A percentile compares a stretch with the other conserved stretches of the same genome.
These are phyloP conservation scores for Hydraecia micacea DNA, from an alignment of 2,888 invertebrate species.

Conservation along the genomic window DNA sequence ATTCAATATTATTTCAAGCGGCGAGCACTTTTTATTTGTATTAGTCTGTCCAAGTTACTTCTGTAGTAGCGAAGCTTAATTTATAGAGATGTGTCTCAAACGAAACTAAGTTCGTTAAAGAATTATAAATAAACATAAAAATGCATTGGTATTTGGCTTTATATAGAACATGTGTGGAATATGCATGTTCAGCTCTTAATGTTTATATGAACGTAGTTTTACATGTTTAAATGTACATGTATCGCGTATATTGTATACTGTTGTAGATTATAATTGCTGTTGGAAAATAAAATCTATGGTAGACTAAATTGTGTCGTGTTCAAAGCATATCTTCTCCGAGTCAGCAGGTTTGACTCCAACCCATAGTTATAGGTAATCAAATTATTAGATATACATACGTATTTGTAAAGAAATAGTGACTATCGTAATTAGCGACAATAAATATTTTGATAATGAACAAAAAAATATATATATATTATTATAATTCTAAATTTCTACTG, in stretches of 20 bases:
- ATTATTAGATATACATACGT: slow-evolving; percentile 67
- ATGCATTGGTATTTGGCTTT: slow-evolving; percentile 91
- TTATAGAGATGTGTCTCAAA: slow-evolving; percentile 67
- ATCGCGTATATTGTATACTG: slow-evolving; percentile 79
- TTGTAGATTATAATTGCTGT: slow-evolving; percentile 82
- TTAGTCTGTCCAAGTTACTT: slow-evolving; percentile 55
- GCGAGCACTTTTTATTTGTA: slow-evolving; percentile 51
- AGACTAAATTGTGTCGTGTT: slow-evolving; percentile 84
- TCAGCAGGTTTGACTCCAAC: slow-evolving; percentile 76
- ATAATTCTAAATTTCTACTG: slow-evolving; percentile 71
- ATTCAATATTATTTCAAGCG: slow-evolving; percentile 37
- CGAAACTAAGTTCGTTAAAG: slow-evolving; percentile 66
- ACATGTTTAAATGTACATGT: slow-evolving; percentile 76
- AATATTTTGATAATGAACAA: slow-evolving; percentile 80
- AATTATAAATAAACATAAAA: slow-evolving; percentile 86
- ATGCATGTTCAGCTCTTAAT: slow-evolving; percentile 88
- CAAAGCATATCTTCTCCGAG: slow-evolving; percentile 82
- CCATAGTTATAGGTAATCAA: slow-evolving; percentile 63
- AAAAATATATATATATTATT: slow-evolving; percentile 60
- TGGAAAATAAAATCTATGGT: slow-evolving; percentile 76
- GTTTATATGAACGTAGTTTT: slow-evolving; percentile 81
- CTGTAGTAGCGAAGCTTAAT: slow-evolving; percentile 65
- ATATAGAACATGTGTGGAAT: slow-evolving; percentile 86
- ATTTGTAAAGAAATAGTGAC: slow-evolving; percentile 73
- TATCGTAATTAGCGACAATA: slow-evolving; percentile 79